Evolutionary conservation across 2,888 invertebrate genomes (phyloP), one percentile per base, ranked within the genome.

Genomic region (Aleiodes leptofemur): DNA sequence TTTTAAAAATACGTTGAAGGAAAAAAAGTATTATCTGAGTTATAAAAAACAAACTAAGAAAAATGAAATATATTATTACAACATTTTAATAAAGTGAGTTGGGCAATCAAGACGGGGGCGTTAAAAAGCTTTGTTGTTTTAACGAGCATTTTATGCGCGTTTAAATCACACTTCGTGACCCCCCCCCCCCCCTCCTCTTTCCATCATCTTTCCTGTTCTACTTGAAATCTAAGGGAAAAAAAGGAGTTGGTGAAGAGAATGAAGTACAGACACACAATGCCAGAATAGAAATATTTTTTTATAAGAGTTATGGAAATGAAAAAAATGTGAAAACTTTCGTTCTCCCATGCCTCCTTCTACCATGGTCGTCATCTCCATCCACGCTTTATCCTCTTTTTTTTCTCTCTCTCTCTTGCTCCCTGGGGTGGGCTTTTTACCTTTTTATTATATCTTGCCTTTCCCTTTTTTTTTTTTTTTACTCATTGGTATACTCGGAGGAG

Each of bases 1-100:
- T 64, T 55, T 70, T 70, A 2, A 77, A 71, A 74, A 74, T 77
- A 76, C 64, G 69, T 51, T 74, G 56, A 73, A 73, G 72, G 59
- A 64, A 61, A 13, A 43, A 48, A 64, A 64, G 64, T 64, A 43
- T 64, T 29, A 51, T 13, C 13, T n/a, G 5, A 56, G 51, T 29
- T 38, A 43, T 29, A 48, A 53, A 50, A 23, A 34, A 57, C 16
- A 61, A 69, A 69, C 71, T 74, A 68, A 80, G 76, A 79, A 79
- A 77, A 81, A 79, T 79, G 78, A 81, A 72, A 79, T 82, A 83
- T 84, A 86, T 87, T 86, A 88, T 86, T 84, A 84, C 82, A 82
- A 85, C 84, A 84, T 87, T 88, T 88, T 88, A 88, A 89, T 88
- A 88, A 89, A 88, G 87, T 84, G 85, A 87, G 86, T 86, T 84